Conservation (phyloP, 2,888 invertebrate species). For the Lithophane semibrunnea region DNA sequence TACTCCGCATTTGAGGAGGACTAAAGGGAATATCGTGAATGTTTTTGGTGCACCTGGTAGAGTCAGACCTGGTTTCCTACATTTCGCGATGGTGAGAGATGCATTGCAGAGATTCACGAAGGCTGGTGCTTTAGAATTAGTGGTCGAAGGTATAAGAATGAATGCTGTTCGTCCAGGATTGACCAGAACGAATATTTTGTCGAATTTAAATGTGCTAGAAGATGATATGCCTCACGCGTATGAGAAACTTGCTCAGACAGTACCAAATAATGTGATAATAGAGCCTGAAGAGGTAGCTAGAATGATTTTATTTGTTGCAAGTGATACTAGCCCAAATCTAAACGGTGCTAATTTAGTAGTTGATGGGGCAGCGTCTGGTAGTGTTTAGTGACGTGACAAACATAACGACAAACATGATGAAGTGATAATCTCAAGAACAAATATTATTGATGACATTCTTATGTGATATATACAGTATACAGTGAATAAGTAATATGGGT, state of each 20-base stretch:
- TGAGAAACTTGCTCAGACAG: conserved; percentile 69
- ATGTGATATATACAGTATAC: conserved; percentile 16
- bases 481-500: neutral
- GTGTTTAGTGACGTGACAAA: conserved; percentile 48
- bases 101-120: conserved; percentile 80
- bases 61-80: conserved; percentile 77
- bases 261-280: conserved; percentile 76
- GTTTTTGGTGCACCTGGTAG: conserved; percentile 75
- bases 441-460: neutral
- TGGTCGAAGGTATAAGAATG: conserved; percentile 78
- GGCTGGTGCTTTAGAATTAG: conserved; percentile 77
- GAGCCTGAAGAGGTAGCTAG: conserved; percentile 80
- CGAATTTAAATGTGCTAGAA: conserved; percentile 77
- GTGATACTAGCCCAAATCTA: conserved; percentile 76
- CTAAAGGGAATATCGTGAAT: conserved; percentile 80
- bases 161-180: conserved; percentile 81
- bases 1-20: conserved; percentile 74
- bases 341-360: conserved; percentile 75
- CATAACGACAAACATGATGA: conserved; percentile 2
- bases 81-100: conserved; percentile 76
- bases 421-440: neutral
- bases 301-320: conserved; percentile 78
- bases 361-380: conserved; percentile 75
- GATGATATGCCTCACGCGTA: conserved; percentile 74
- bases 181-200: conserved; percentile 78